Evolutionary conservation across 35 echinoderm and acorn worm species (phyloP), one percentile per base, ranked within the genome.

Genomic region (Ptychodera flava): DNA sequence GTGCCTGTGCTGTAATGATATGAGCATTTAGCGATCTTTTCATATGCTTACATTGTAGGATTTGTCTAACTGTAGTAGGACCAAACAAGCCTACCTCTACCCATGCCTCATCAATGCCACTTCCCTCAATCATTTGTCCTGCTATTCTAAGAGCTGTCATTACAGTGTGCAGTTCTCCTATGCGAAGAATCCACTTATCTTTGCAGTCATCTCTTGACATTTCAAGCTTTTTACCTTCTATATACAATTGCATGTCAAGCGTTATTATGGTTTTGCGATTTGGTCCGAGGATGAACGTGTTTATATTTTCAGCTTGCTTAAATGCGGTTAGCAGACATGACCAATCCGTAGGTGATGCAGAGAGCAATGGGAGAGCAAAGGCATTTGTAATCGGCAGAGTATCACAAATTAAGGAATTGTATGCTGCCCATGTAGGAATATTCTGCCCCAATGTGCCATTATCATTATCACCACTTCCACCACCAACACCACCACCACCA

Each of bases 81-180:
- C 87, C 86, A 45, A 85, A 93, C n/a, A 90, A 35, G 81, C 85
- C 89, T 2, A 81, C 38, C 37, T 93, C 87, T 36, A 84, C 85
- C 87, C 79, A 92, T 75, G 86, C 85, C 88, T 92, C 89, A 86
- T 91, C 91, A 31, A 90, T 16, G 0, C 88, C 88, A 34, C 89
- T 92, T 33, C 78, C 84, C 33, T 91, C 89, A 33, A 92, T 92
- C 1, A 81, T 36, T 16, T 22, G 76, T 27, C 91, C 45, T 31
- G 89, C 87, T 89, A 85, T 78, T 52, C 91, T 36, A 33, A 93
- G 35, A 10, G 91, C 79, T 84, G 80, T 37, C 86, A 92, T 82
- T 16, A 91, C 79, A 79, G 77, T 79, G 38, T 90, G 89, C 29
- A 90, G 28, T 79, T 90, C 89, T 33, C 89, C 77, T 15, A 90